Evolutionary conservation across 2,797 vertebrate genomes (phyloP), one percentile per base, ranked within the genome.

Genomic region (Schizothorax lantsangensis): DNA sequence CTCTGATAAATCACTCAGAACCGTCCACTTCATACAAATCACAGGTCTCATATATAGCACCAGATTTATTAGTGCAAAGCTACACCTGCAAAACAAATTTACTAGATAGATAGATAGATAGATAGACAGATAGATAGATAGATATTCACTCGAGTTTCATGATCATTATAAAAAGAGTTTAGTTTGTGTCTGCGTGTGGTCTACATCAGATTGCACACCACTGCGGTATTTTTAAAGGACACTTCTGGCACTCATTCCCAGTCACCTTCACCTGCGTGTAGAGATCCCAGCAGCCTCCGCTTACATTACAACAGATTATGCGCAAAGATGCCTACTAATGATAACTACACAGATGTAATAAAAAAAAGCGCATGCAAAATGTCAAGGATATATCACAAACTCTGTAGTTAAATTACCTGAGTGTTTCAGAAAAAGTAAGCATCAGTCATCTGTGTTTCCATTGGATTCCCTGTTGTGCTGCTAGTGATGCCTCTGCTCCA

Each of bases 201-300:
- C 49, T 78, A 78, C 49, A 78, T 78, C 21, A 57, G 33, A 78
- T n/a, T 57, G 52, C 74, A 87, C 82, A 88, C 79, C 90, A 92
- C 91, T 91, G 91, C 90, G 88, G 90, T 89, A 91, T 90, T 89
- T 87, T 87, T 91, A 89, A 68, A 90, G 85, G 90, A 79, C 90
- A 91, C 82, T 88, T 90, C 74, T 86, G 85, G 52, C 82, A 84
- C 89, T 81, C 84, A 87, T 88, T 89, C 73, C 33, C 81, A 89
- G 87, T 91, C 91, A 91, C 88, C 86, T 88, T 90, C 88, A 90
- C 89, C 86, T 90, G 88, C 85, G 59, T 79, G 83, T 47, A 64
- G 83, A 80, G 33, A 82, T 33, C 84, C 81, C 54, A 73, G n/a
- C 79, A 77, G 73, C 10, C 78, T 72, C 57, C 66, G 64, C 45